Base-by-base conservation (phyloP, 2,113 vertebrate genomes). In the Lagenorhynchus albirostris region DNA sequence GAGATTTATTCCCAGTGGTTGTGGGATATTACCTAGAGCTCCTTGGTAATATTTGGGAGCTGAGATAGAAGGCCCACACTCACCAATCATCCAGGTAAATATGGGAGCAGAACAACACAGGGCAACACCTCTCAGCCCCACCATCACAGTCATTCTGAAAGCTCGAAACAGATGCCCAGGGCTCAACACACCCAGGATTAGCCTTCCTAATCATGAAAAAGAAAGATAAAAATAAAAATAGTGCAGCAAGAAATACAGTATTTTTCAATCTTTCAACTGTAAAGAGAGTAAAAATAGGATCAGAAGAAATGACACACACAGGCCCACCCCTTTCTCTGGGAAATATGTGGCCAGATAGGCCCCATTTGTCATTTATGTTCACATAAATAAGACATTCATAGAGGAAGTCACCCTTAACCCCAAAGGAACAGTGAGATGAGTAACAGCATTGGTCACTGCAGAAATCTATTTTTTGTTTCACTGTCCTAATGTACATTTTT, bases 281-380 rank as follows among this genome's bases (percentile, higher is more conserved):
- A 93, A 82, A 91, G 38, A 95, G 9, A 95, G 73, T 84, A 96
- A 96, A 96, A 94, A 96, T 41, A 76, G 60, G 33, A 81, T 92
- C 44, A 85, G 44, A 36, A 96, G 65, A 96, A 97, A 92, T 67
- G 97, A 94, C 63, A 87, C 11, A 89, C 33, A 3, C 60, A 94
- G 74, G 36, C 33, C 50, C 60, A 95, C 20, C 44, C 80, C 60
- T 36, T 86, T 58, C 44, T n/a, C 50, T 94, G 76, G 53, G 53
- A 96, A 96, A 95, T 84, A 63, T 63, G 63, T 65, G n/a, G 12
- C 29, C 58, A 84, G 53, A 94, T 74, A 81, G 18, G 31, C n/a
- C 31, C 70, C 80, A 92, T 95, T 80, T 77, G 83, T 97, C 87
- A 91, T 68, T 77, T 95, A 77, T 68, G 74, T 67, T 88, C 68